Evolutionary conservation across 2,888 invertebrate species (phyloP), one percentile per base, ranked within the genome.

Genomic region (Xylocampa areola): DNA sequence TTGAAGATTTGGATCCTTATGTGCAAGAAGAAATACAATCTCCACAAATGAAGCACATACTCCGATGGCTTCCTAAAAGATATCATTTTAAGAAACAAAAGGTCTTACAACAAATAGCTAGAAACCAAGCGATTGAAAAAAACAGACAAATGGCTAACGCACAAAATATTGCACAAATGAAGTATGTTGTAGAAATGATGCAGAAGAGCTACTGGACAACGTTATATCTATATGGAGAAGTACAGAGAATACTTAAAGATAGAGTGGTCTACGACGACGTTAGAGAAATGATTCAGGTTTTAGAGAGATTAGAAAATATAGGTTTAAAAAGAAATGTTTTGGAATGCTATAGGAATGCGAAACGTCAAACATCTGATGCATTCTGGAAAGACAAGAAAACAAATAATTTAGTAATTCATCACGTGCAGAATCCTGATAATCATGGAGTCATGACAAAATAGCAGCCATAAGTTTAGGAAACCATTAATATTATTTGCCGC

Each of bases 141-240:
- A n/a, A 2, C 16, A 29, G 10, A 29, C 5, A 0, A 3, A 6
- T 11, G 6, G 29, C 14, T 0, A 0, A 10, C 33, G 21, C 68
- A 69, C 36, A 76, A 0, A 21, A 82, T 14, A 29, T 54, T 2
- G 36, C n/a, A 2, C 79, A 77, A 65, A 51, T 80, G 5, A 48
- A 55, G 2, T 73, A 77, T 50, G 45, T 88, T 1, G 49, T 45
- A 0, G 45, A 72, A 0, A 85, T 79, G 30, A 61, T 86, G 44
- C 35, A 60, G 13, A 40, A 62, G 0, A 66, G 77, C 30, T 69
- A 61, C 4, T 16, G 49, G 1, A 55, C 76, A 0, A 81, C 87
- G 0, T 63, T 75, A 7, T 87, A 85, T 67, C 69, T 88, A 2
- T 78, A 81, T 29, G 45, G 73, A 0, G 86, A 89, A 76, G 69